Evolutionary conservation across 1,140 invertebrate species (phyloP).

Genomic region (Lerema accius): DNA sequence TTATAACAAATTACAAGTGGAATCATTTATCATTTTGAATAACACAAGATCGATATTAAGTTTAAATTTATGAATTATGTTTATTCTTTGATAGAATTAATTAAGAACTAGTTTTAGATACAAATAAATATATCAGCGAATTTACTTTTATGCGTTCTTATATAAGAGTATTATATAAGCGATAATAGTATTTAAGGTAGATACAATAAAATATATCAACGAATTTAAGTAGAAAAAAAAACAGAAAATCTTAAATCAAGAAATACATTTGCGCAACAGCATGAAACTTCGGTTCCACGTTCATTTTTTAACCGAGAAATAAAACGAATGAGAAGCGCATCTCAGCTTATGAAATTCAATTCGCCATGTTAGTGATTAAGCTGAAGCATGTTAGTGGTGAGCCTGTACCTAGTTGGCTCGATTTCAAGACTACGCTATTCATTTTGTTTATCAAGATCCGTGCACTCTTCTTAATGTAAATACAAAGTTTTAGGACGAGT

Average conservation of each 20-base stretch:
- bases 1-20: too few relatives aligned
- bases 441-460: constrained; percentile 22
- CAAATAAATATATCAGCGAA: too few relatives aligned
- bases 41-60: too few relatives aligned
- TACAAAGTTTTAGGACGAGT: too few relatives aligned
- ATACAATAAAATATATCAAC: too few relatives aligned
- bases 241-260: neutral
- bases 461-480: neutral
- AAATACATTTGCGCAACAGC: neutral
- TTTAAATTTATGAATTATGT: too few relatives aligned
- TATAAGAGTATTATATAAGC: too few relatives aligned
- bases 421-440: constrained; percentile 24
- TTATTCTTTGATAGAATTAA: too few relatives aligned
- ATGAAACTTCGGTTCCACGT: constrained; percentile 2
- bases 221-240: neutral
- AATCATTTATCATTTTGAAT: too few relatives aligned
- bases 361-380: constrained; percentile 3
- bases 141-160: too few relatives aligned
- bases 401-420: constrained; percentile 16
- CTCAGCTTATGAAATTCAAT: constrained; percentile 22
- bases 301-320: constrained; percentile 9
- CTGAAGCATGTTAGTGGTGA: constrained; percentile 1
- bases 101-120: too few relatives aligned
- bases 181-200: too few relatives aligned
- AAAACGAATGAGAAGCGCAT: constrained; percentile 6